Percentiles rank a stretch among this genome's conserved stretches.
phyloP scores from a whole-genome alignment of 92 coral and sea anemone genomes.

The Zoanthus solanderi region DNA sequence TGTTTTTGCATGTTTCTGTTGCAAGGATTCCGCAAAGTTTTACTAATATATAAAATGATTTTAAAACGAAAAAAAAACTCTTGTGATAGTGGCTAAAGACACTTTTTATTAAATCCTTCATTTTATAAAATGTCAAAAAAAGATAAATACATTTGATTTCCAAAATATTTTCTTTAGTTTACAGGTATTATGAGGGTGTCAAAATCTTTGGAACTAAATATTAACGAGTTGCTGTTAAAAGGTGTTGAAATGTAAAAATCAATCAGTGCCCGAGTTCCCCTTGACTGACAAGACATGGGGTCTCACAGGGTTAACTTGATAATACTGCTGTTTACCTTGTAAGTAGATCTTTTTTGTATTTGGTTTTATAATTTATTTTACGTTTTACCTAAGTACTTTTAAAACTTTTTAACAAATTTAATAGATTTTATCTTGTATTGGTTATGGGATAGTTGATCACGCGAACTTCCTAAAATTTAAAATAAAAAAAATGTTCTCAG shows the following conservation, averaged over 20 bases:
- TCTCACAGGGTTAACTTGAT: conserved; percentile 29
- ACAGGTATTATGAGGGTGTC: conserved; percentile 37
- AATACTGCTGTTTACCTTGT: conserved; percentile 32
- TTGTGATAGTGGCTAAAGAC: not conserved
- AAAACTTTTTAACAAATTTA: not conserved
- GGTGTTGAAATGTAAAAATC: conserved; percentile 26
- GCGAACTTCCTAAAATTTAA: not conserved
- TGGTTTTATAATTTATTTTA: not conserved
- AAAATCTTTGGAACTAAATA: not conserved
- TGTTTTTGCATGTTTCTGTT: not conserved
- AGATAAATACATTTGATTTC: not conserved
- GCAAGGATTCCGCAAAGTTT: not conserved
- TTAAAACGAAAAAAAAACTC: not conserved
- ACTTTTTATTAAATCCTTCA: not conserved
- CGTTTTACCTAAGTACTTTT: not conserved
- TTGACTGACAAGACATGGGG: conserved; percentile 49
- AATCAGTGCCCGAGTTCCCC: conserved; percentile 49
- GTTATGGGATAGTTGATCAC: conserved; percentile 4
- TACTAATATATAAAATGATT: not conserved
- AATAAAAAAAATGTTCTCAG: no score
- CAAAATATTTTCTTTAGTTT: conserved; percentile 24
- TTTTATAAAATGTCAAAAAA: no score
- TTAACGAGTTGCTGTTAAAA: conserved; percentile 43
- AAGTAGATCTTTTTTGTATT: conserved; percentile 10
- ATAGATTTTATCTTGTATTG: not conserved